phyloP scores from a whole-genome alignment of 2,888 invertebrate species.

The Fragum whitleyi region DNA sequence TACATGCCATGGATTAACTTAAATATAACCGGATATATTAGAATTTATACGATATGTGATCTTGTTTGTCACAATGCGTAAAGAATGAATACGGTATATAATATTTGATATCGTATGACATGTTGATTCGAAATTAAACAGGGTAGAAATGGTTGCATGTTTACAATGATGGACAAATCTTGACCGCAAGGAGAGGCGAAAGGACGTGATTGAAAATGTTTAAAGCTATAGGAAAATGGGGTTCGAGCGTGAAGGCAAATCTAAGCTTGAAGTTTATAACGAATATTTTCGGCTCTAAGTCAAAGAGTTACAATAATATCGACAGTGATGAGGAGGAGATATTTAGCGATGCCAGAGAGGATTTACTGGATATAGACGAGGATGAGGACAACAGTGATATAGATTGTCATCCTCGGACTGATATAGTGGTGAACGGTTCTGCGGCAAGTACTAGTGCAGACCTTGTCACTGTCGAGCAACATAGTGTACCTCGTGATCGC shows the following conservation, averaged over 20 bases:
- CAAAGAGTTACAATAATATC: constrained; percentile 47
- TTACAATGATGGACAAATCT: too few species aligned
- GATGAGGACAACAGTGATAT: constrained; percentile 20
- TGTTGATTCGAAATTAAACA: neutral
- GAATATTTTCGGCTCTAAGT: constrained; percentile 50
- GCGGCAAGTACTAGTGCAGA: neutral
- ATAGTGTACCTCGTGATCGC: neutral
- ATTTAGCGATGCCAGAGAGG: constrained; percentile 59
- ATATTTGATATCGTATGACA: neutral
- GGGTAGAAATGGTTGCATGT: too few species aligned
- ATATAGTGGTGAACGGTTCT: neutral
- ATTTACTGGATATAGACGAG: constrained; percentile 23
- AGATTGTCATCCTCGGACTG: neutral
- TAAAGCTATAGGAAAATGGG: constrained; percentile 59
- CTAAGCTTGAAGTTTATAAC: constrained; percentile 48
- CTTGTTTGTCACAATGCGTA: neutral
- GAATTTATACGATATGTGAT: neutral
- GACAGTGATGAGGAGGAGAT: constrained; percentile 60
- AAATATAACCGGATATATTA: neutral
- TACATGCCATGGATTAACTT: neutral
- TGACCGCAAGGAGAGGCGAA: too few species aligned
- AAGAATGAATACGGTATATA: neutral
- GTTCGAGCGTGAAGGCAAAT: constrained; percentile 48
- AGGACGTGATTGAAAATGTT: constrained; percentile 33
- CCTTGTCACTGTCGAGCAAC: neutral